Evolutionary conservation across 2,888 invertebrate species (phyloP).

Genomic region (Hyppa rectilinea): DNA sequence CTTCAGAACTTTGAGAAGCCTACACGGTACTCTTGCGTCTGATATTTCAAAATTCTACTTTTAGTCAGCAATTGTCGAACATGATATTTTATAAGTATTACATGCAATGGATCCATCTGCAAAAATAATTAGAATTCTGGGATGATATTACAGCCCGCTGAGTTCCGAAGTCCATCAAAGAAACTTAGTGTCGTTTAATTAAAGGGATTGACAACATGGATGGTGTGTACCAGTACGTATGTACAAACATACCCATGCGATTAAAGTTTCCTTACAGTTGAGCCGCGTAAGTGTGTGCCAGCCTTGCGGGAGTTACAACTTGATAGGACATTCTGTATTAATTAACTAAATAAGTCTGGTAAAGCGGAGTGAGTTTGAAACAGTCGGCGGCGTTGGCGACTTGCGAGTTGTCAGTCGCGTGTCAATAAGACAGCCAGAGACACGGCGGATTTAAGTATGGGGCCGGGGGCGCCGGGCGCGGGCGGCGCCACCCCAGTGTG

Average conservation of each 20-base stretch:
- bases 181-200: conserved; percentile 79
- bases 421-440: conserved; percentile 90
- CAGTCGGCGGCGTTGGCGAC: conserved; percentile 84
- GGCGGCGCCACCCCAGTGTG: conserved; percentile 88
- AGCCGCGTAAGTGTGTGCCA: conserved; percentile 81
- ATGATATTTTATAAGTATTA: conserved; percentile 11
- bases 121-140: conserved; percentile 47
- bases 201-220: conserved; percentile 77
- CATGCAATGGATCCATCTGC: conserved; percentile 6
- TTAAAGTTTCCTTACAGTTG: conserved; percentile 85
- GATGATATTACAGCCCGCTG: conserved; percentile 66
- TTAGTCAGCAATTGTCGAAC: conserved; percentile 26
- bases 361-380: conserved; percentile 84
- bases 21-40: conserved; percentile 76
- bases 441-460: conserved; percentile 89
- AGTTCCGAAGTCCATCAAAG: conserved; percentile 73
- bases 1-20: conserved; percentile 82
- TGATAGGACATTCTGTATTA: conserved; percentile 90
- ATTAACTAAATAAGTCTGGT: conserved; percentile 90
- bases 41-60: conserved; percentile 74
- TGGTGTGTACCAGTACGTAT: conserved; percentile 69
- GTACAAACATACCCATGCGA: conserved; percentile 79
- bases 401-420: conserved; percentile 89
- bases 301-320: conserved; percentile 86
- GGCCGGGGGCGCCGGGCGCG: conserved; percentile 80